Base-by-base conservation (phyloP, 2,888 invertebrate genomes). In the Caenorhabditis uteleia region DNA sequence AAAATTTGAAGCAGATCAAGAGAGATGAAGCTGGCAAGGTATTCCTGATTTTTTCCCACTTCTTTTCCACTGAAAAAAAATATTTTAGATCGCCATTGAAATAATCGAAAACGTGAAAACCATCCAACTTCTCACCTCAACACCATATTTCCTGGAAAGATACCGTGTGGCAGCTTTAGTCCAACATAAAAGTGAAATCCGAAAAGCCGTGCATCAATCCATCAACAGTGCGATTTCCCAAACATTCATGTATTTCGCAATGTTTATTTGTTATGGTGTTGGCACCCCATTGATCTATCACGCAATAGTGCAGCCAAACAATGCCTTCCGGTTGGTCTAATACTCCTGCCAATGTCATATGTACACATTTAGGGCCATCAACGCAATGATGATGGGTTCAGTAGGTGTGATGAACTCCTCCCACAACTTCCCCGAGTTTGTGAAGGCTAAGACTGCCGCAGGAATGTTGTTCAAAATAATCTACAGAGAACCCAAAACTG, bases 11-110 rank as follows among this genome's bases (percentile, higher is more conserved):
- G 12, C 56, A 70, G 25, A 60, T 68, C 23, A 64, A 64, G 16
- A 83, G 86, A 82, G 86, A 87, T 68, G 83, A 84, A 53, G 87
- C 87, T 53, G 87, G 87, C 40, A 50, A 51, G 44, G 60, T 60
- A 16, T 6, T 18, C 42, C 2, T 12, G 26, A 10, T 14, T 6
- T 21, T 40, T 40, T 40, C 4, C 6, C 12, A 6, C 40, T 18
- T 5, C 8, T 18, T 8, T 20, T 18, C 18, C 16, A 20, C 10
- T 21, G 7, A 4, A n/a, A n/a, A n/a, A n/a, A n/a, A n/a, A n/a
- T n/a, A 21, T 58, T 77, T 47, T 57, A 82, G 80, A 68, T 85
- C 26, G 84, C 84, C 8, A 79, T 83, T 29, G 86, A 86, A 70
- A 83, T 83, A 16, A 80, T 86, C 26, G 85, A 84, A 67, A 85